Conservation (phyloP, 2,888 invertebrate species). For the Cerceris ruficornis region DNA sequence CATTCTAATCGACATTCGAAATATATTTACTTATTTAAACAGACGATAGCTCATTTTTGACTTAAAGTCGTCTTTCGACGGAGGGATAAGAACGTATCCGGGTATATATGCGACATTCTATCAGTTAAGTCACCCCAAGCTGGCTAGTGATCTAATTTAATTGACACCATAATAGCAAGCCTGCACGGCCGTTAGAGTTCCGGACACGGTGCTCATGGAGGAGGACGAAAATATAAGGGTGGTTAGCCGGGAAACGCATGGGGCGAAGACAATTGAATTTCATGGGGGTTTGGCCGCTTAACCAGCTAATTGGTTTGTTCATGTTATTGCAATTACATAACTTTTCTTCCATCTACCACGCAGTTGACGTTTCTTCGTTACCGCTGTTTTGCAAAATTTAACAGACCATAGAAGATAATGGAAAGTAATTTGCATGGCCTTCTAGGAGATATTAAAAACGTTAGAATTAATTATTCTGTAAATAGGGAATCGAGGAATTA, state of each 20-base stretch:
- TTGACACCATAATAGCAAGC: slow-evolving; percentile 79
- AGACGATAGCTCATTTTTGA: no score
- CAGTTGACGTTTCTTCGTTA: slow-evolving; percentile 2
- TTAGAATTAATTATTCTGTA: no score
- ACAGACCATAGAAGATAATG: not conserved
- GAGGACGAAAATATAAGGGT: slow-evolving; percentile 78
- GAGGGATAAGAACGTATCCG: slow-evolving; percentile 13
- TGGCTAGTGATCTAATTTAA: slow-evolving; percentile 79
- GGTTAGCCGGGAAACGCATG: slow-evolving; percentile 76
- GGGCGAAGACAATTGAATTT: slow-evolving; percentile 81
- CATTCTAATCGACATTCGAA: no score
- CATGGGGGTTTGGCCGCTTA: slow-evolving; percentile 80
- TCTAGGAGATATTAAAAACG: no score
- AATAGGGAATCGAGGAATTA: no score
- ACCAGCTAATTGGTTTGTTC: slow-evolving; percentile 81
- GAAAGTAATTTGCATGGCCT: no score
- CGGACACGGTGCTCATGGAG: slow-evolving; percentile 59
- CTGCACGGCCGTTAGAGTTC: slow-evolving; percentile 73
- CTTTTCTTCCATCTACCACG: slow-evolving; percentile 36
- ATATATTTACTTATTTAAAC: no score
- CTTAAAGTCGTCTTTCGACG: no score
- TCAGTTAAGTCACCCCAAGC: slow-evolving; percentile 71
- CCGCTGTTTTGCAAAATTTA: not conserved
- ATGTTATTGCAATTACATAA: slow-evolving; percentile 67
- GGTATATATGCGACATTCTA: slow-evolving; percentile 62